Evolutionary conservation across 2,888 invertebrate genomes (phyloP).

Genomic region (Rhamnusium bicolor): DNA sequence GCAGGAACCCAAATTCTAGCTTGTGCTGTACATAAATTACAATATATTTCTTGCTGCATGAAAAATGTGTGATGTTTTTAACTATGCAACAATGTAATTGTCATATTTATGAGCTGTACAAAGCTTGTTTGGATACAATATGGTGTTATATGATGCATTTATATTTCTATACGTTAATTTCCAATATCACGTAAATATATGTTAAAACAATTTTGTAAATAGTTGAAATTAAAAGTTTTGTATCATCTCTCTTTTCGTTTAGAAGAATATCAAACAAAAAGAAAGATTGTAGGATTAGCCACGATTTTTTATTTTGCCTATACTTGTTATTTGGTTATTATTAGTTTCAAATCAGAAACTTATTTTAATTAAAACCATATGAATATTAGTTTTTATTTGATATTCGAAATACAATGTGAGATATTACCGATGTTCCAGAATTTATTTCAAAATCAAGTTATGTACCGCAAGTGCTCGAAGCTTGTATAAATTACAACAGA

Average conservation of each 20-base stretch:
- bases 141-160: slow-evolving; percentile 28
- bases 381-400: no score
- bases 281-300: background rate
- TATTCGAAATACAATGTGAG: no score
- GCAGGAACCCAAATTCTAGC: background rate
- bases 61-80: background rate
- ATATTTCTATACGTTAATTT: background rate
- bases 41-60: background rate
- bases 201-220: background rate
- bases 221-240: no score
- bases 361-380: no score
- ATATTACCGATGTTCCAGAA: no score
- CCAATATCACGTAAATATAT: no score
- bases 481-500: no score
- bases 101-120: background rate
- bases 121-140: slow-evolving; percentile 1
- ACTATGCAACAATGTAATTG: background rate
- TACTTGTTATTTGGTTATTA: background rate
- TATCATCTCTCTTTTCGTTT: background rate
- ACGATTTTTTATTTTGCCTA: slow-evolving; percentile 7
- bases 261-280: background rate
- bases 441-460: no score
- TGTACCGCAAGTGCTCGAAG: no score
- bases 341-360: no score
- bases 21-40: background rate